Percentiles rank a stretch among this genome's conserved stretches.
Conservation (phyloP, 2,888 invertebrate genomes). For the Drosophila aldrichi region DNA sequence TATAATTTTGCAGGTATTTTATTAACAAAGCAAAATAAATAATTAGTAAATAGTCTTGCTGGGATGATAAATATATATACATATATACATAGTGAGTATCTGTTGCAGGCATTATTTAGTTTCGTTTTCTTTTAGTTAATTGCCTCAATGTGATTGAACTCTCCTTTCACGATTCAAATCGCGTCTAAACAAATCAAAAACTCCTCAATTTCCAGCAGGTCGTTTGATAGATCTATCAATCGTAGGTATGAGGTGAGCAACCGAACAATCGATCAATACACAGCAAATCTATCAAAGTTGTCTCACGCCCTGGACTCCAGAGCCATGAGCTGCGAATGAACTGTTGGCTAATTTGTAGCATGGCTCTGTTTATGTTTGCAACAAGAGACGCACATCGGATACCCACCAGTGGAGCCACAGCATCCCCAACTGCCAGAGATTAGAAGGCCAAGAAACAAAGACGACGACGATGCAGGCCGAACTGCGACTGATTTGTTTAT, state of each 20-base stretch:
- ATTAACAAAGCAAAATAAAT: not conserved
- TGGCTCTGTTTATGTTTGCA: conserved; percentile 68
- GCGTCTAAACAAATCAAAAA: conserved; percentile 25
- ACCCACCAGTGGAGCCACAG: conserved; percentile 30
- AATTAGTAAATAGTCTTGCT: not conserved
- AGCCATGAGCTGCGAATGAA: conserved; percentile 24
- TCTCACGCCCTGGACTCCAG: conserved; percentile 42
- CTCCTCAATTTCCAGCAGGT: conserved; percentile 1
- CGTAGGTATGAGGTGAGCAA: conserved; percentile 12
- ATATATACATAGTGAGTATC: not conserved
- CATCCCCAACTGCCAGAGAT: conserved; percentile 43
- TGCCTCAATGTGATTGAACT: conserved; percentile 7
- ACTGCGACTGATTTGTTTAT: conserved; percentile 65
- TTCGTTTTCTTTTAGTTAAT: conserved; percentile 1
- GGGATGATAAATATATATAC: not conserved
- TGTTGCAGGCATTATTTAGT: not conserved
- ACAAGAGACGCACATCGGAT: conserved; percentile 42
- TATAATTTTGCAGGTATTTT: not conserved
- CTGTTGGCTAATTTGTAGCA: conserved; percentile 74
- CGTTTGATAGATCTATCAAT: conserved; percentile 18
- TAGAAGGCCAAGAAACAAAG: conserved; percentile 28
- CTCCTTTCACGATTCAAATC: conserved; percentile 16
- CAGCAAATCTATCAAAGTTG: conserved; percentile 69
- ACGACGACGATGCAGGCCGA: conserved; percentile 28
- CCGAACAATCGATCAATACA: conserved; percentile 54